A percentile compares a stretch with the other conserved stretches of the same genome.
These are phyloP conservation scores for Platycercus adscitus DNA, from an alignment of 2,113 vertebrate genomes.

Conservation along the genomic window DNA sequence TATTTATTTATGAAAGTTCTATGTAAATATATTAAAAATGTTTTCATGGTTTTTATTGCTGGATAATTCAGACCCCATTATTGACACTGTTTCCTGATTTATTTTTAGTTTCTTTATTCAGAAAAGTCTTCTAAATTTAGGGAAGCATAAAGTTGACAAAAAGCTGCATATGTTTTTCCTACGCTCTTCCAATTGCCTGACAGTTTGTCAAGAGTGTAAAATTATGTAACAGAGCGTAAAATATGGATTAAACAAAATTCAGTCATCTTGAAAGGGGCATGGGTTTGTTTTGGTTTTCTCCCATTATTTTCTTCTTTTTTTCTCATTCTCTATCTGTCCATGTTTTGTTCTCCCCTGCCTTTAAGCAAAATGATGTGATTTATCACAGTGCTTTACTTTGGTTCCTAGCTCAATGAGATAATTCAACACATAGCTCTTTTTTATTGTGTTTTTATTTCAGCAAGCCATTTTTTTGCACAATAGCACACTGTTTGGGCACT, in stretches of 20 bases:
- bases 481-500: not conserved
- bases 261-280: not conserved
- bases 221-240: slow-evolving; percentile 35
- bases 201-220: slow-evolving; percentile 29
- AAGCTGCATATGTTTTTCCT: slow-evolving; percentile 3
- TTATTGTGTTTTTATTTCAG: slow-evolving; percentile 17
- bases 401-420: not conserved
- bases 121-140: slow-evolving; percentile 24
- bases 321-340: not conserved
- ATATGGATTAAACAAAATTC: slow-evolving; percentile 17
- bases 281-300: not conserved
- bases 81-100: slow-evolving; percentile 26
- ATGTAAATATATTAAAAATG: slow-evolving; percentile 4
- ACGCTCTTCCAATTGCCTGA: not conserved
- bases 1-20: slow-evolving; percentile 20
- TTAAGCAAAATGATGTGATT: slow-evolving; percentile 25
- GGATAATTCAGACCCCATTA: slow-evolving; percentile 18
- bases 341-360: not conserved
- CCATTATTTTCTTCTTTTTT: not conserved
- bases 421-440: slow-evolving; percentile 40
- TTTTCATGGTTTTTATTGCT: not conserved
- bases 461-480: not conserved
- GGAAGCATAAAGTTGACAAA: slow-evolving; percentile 24
- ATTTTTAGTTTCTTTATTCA: slow-evolving; percentile 12
- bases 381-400: slow-evolving; percentile 8